A percentile compares a stretch with the other conserved stretches of the same genome.
Evolutionary conservation across 2,888 invertebrate species (phyloP).

Genomic region (Parnassius mnemosyne): DNA sequence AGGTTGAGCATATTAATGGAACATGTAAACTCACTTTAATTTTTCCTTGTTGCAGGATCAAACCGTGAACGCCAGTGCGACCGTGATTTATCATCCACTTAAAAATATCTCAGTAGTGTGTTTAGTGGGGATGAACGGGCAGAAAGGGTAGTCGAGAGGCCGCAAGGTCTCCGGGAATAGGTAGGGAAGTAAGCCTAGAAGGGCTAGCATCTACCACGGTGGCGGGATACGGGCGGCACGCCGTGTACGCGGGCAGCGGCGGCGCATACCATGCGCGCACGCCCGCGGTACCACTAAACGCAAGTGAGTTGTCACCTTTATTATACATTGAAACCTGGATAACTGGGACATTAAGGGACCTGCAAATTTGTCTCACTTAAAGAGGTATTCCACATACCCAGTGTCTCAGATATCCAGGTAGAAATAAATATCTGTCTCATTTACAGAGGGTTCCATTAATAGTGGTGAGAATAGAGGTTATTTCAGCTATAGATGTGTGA

Average conservation of each 20-base stretch:
- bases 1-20: too few species aligned
- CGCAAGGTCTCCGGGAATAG: constrained; percentile 9
- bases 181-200: constrained; percentile 29
- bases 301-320: constrained; percentile 61
- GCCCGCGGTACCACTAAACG: constrained; percentile 72
- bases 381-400: too few species aligned
- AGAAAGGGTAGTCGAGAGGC: constrained; percentile 12
- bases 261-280: constrained; percentile 70
- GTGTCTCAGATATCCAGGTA: too few species aligned
- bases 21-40: not conserved
- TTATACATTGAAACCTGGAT: too few species aligned
- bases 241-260: constrained; percentile 67
- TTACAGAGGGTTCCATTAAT: too few species aligned
- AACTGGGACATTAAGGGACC: too few species aligned
- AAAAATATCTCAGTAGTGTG: constrained; percentile 8
- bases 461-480: too few species aligned
- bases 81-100: constrained; percentile 4
- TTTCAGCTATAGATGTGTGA: too few species aligned
- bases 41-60: constrained; percentile 21
- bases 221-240: constrained; percentile 73
- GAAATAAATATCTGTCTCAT: too few species aligned
- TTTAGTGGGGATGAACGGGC: constrained; percentile 13
- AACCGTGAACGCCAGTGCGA: constrained; percentile 12
- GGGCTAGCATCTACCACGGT: constrained; percentile 43
- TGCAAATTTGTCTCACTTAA: too few species aligned